Conservation (phyloP, 2,113 vertebrate genomes). For the Muntiacus reevesi region DNA sequence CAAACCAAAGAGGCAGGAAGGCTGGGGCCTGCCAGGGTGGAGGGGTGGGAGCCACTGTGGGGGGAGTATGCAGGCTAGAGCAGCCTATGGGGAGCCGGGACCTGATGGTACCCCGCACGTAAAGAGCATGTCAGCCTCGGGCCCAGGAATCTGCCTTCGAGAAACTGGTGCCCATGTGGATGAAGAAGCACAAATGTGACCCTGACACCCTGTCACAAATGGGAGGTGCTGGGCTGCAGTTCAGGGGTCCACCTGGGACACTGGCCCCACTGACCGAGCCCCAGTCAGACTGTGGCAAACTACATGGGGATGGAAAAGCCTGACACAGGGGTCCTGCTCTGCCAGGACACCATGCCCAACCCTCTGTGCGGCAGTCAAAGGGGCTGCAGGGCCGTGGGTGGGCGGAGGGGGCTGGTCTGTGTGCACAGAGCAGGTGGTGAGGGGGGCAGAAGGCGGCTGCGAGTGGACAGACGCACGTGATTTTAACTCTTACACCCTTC, state of each 20-base stretch:
- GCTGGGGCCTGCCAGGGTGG: not conserved
- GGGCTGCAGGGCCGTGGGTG: not conserved
- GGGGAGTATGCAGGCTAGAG: not conserved
- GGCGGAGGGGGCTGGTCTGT: not conserved
- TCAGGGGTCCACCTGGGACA: not conserved
- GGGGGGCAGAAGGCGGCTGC: fast-evolving
- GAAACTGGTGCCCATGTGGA: not conserved
- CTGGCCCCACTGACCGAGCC: not conserved
- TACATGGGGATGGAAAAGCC: not conserved
- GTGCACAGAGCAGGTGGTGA: not conserved
- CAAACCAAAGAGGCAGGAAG: not conserved
- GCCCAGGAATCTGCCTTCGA: not conserved
- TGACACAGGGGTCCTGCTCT: not conserved
- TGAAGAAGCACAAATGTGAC: fast-evolving
- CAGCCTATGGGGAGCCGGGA: not conserved
- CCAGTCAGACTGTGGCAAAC: not conserved
- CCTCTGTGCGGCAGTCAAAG: not conserved
- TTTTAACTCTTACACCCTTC: not conserved
- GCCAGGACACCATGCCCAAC: not conserved
- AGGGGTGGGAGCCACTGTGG: fast-evolving
- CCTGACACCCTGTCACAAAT: not conserved
- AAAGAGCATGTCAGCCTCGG: fast-evolving
- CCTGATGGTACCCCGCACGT: fast-evolving
- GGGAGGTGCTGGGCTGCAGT: not conserved
- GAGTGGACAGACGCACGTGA: fast-evolving